Evolutionary conservation across 2,888 invertebrate species (phyloP).

Genomic region (Liopterus haemorrhoidalis): DNA sequence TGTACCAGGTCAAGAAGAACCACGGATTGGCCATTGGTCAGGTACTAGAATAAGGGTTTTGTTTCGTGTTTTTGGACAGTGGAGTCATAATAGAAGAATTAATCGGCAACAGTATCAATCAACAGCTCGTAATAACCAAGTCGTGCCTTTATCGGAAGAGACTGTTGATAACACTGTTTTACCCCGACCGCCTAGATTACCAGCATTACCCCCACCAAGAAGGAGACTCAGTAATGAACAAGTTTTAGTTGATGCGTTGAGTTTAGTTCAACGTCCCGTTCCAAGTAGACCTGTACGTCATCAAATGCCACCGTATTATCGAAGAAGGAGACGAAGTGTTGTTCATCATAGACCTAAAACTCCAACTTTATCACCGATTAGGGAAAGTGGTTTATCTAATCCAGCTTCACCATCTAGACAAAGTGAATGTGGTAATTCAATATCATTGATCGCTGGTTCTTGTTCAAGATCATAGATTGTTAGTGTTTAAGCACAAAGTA

Average conservation of each 20-base stretch:
- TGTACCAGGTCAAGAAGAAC: slow-evolving; percentile 16
- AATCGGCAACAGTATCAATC: slow-evolving; percentile 33
- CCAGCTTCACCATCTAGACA: slow-evolving; percentile 56
- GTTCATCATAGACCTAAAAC: slow-evolving; percentile 44
- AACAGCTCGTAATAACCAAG: slow-evolving; percentile 41
- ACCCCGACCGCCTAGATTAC: too few relatives aligned
- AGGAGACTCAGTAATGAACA: slow-evolving; percentile 38
- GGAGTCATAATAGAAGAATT: slow-evolving; percentile 29
- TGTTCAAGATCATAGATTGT: slow-evolving; percentile 40
- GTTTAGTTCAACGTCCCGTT: slow-evolving; percentile 8
- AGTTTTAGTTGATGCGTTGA: slow-evolving; percentile 13
- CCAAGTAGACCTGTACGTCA: slow-evolving; percentile 1
- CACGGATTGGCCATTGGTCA: slow-evolving; percentile 8
- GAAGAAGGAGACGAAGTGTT: slow-evolving; percentile 38
- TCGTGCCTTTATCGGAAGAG: slow-evolving; percentile 38
- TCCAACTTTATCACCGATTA: slow-evolving; percentile 61
- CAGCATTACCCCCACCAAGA: slow-evolving; percentile 42
- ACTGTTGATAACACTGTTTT: slow-evolving; percentile 41
- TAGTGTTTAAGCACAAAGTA: slow-evolving; percentile 26
- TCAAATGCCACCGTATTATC: slow-evolving; percentile 24
- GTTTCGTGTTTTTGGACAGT: slow-evolving; percentile 39
- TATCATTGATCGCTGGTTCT: slow-evolving; percentile 38
- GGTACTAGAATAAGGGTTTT: slow-evolving; percentile 38
- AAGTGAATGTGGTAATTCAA: slow-evolving; percentile 34
- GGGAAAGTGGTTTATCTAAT: slow-evolving; percentile 65